phyloP scores from a whole-genome alignment of 2,113 vertebrate species.

The Thunnus thynnus region DNA sequence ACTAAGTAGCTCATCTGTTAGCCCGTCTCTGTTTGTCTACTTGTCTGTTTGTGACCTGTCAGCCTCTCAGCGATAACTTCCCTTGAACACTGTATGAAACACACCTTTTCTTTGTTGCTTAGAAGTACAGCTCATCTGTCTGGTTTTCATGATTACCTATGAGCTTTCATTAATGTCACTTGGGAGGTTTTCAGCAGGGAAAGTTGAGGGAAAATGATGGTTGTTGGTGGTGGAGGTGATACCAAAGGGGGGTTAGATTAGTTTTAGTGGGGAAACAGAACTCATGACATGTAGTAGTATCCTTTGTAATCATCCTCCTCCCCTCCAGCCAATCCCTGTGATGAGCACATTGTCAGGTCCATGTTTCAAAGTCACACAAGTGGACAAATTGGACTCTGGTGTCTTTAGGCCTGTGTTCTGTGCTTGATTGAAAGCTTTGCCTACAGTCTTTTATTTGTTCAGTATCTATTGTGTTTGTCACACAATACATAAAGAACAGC shows the following conservation, averaged over 20 bases:
- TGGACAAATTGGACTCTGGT: neutral
- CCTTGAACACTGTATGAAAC: neutral
- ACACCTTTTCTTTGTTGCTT: conserved; percentile 7
- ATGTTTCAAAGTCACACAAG: neutral
- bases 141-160: neutral
- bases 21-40: neutral
- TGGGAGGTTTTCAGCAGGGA: neutral
- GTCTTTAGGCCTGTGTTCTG: too few relatives aligned
- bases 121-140: neutral
- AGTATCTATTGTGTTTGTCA: neutral
- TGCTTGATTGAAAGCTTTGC: neutral
- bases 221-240: neutral
- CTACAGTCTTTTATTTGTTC: neutral
- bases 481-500: neutral
- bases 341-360: neutral
- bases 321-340: neutral
- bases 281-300: neutral
- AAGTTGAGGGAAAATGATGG: neutral
- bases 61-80: conserved; percentile 5
- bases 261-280: neutral
- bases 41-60: conserved; percentile 33
- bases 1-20: conserved; percentile 21
- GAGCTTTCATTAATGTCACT: conserved; percentile 2
- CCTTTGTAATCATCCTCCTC: neutral
- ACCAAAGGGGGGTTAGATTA: neutral